Evolutionary conservation across 2,797 vertebrate species (phyloP).

Genomic region (Myiothlypis coronata): DNA sequence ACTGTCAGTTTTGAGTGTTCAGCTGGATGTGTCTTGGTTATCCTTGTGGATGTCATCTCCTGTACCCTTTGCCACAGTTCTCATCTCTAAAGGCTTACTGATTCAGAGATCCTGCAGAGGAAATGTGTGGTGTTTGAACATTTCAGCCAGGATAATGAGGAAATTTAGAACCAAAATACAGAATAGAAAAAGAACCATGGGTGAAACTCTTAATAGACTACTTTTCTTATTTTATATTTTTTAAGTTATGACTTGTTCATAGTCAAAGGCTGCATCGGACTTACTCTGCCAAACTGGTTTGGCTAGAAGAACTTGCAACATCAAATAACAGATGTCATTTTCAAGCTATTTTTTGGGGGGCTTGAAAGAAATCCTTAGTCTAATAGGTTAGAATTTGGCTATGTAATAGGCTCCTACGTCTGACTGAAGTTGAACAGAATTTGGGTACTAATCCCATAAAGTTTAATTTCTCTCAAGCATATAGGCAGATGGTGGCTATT

Average conservation of each 20-base stretch:
- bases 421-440: neutral
- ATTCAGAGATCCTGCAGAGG: neutral
- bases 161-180: neutral
- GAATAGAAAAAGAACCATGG: neutral
- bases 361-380: neutral
- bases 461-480: neutral
- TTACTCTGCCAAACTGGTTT: neutral
- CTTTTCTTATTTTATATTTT: neutral
- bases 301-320: neutral
- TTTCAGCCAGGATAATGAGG: neutral
- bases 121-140: neutral
- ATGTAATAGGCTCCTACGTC: neutral
- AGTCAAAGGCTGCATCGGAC: neutral
- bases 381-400: neutral
- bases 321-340: neutral
- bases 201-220: neutral
- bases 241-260: neutral
- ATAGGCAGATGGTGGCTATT: neutral
- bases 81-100: neutral
- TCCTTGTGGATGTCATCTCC: neutral
- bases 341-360: neutral
- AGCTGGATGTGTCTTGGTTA: neutral
- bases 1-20: neutral
- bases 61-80: slow-evolving; percentile 4
- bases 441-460: neutral